A percentile compares a stretch with the other conserved stretches of the same genome.
These are phyloP conservation scores for Sterna hirundo DNA, from an alignment of 2,113 vertebrate species.

Conservation along the genomic window DNA sequence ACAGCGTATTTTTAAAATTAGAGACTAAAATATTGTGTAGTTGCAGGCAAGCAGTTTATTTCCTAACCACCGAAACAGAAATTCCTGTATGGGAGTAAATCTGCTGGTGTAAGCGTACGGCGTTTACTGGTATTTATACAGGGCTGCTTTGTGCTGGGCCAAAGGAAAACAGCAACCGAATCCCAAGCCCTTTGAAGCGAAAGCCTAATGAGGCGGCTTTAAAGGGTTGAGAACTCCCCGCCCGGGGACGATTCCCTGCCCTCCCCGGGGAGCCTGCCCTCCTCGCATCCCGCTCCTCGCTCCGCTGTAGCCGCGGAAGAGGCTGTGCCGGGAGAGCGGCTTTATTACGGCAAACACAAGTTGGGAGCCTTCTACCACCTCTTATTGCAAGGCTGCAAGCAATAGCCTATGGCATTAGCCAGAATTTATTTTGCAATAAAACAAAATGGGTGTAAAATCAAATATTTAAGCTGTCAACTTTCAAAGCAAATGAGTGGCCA, in stretches of 20 bases:
- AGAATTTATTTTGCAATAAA: constrained; percentile 53
- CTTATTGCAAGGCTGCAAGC: not conserved
- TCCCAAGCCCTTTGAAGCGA: not conserved
- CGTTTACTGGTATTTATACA: not conserved
- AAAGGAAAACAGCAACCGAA: not conserved
- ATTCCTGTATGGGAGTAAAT: constrained; percentile 6
- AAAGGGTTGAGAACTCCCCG: not conserved
- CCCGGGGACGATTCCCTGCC: not conserved
- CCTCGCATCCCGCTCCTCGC: not conserved
- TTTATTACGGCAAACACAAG: not conserved
- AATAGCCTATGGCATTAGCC: constrained; percentile 16
- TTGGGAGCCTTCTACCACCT: not conserved
- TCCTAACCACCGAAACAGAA: constrained; percentile 76
- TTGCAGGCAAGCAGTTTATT: constrained; percentile 89
- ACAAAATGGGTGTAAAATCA: constrained; percentile 53
- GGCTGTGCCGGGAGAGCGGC: not conserved
- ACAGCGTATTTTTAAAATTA: constrained; percentile 92
- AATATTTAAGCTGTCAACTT: constrained; percentile 71
- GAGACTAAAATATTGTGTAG: constrained; percentile 84
- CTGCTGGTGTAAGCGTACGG: not conserved
- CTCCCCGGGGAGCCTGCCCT: not conserved
- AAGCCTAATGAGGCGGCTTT: not conserved
- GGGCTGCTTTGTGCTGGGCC: not conserved
- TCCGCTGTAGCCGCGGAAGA: not conserved
- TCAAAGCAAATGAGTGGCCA: constrained; percentile 38